A percentile compares a stretch with the other conserved stretches of the same genome.
phyloP scores from a whole-genome alignment of 1,140 invertebrate genomes.

The Ceratosolen fusciceps region DNA sequence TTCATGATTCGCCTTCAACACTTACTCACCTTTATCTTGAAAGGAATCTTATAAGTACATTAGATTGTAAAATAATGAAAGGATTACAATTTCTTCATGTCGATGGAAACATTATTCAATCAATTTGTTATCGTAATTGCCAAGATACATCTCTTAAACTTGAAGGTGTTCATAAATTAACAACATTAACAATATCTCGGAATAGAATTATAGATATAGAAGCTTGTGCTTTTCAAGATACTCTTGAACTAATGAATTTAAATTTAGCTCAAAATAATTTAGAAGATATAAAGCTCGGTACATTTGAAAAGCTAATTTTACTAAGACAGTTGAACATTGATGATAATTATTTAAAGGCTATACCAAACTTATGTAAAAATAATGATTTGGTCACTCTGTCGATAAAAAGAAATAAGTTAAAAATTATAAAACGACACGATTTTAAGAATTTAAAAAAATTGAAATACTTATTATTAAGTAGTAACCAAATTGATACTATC shows the following conservation, averaged over 20 bases:
- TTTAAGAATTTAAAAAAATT: slow-evolving; percentile 53
- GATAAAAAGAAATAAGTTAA: slow-evolving; percentile 59
- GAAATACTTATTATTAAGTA: slow-evolving; percentile 55
- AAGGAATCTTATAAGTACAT: slow-evolving; percentile 55
- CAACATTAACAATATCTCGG: slow-evolving; percentile 55
- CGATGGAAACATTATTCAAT: slow-evolving; percentile 57
- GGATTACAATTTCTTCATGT: slow-evolving; percentile 54
- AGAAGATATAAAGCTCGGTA: slow-evolving; percentile 26
- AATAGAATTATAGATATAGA: slow-evolving; percentile 57
- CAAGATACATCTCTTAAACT: slow-evolving; percentile 50
- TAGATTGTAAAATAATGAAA: slow-evolving; percentile 46
- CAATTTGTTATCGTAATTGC: slow-evolving; percentile 55
- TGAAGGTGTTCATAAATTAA: slow-evolving; percentile 48
- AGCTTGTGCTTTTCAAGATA: slow-evolving; percentile 55
- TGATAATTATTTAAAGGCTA: slow-evolving; percentile 54
- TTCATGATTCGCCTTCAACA: slow-evolving; percentile 54
- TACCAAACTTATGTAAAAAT: slow-evolving; percentile 57
- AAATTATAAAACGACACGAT: slow-evolving; percentile 29
- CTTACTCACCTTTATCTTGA: slow-evolving; percentile 59
- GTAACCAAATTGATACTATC: slow-evolving; percentile 59
- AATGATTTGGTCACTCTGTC: slow-evolving; percentile 52
- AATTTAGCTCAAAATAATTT: slow-evolving; percentile 61
- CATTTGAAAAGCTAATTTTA: slow-evolving; percentile 49
- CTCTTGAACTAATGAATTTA: slow-evolving; percentile 49
- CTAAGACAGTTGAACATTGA: slow-evolving; percentile 57